Base-by-base conservation (phyloP, 2,888 invertebrate genomes). In the Ophion obscuratus region DNA sequence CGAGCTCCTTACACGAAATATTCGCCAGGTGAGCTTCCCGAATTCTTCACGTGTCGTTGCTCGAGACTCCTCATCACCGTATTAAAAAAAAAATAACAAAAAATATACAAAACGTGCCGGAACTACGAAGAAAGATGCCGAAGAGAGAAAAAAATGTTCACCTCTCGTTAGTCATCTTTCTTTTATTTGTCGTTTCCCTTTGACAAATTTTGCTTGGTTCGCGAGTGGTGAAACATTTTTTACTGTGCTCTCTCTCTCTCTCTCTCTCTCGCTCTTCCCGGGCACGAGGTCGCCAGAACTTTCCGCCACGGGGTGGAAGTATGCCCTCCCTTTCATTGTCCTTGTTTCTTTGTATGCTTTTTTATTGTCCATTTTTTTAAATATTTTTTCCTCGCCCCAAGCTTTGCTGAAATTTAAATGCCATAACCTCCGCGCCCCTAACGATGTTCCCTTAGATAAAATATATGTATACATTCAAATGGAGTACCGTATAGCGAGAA, bases 161-260 rank as follows among this genome's bases (percentile, higher is more conserved):
- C 5, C 53, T 53, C 53, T 53, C 53, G 53, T 53, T 53, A 53
- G 53, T 53, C 36, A 62, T 62, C 61, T 24, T 27, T 24, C 17
- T 36, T 27, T 71, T 71, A 47, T 71, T 59, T 73, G 6, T 73
- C 59, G 4, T 27, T 20, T 75, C 24, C 20, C 20, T 61, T 62
- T 44, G 70, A 62, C 44, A 20, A 61, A 44, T 27, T 36, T 53
- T 17, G 53, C 14, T 53, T 53, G 17, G 53, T 53, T 17, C 53
- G 53, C 17, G 53, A 14, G 17, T 17, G 3, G 17, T 53, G 53
- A 53, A 53, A 53, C 53, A 53, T 53, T 17, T 53, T 53, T 11
- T 53, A 53, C 53, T 17, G 40, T 40, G 5, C 40, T 40, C 40
- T 40, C 40, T 5, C 53, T 17, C 53, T 17, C 17, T 3, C 17